A percentile compares a stretch with the other conserved stretches of the same genome.
Evolutionary conservation across 2,113 vertebrate genomes (phyloP).

Genomic region (Saimiri boliviensis): DNA sequence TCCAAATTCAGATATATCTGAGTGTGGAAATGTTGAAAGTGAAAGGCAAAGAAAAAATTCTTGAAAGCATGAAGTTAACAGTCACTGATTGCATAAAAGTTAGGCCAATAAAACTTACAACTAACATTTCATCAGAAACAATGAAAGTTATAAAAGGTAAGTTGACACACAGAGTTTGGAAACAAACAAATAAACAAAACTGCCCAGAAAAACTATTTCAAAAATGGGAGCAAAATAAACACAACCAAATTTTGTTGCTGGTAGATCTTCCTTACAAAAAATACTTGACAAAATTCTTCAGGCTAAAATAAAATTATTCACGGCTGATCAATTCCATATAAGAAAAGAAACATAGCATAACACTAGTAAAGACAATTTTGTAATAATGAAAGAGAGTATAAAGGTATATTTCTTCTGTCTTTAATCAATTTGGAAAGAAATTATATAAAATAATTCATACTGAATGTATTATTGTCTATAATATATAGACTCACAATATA

Average conservation of each 20-base stretch:
- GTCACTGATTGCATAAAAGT: neutral
- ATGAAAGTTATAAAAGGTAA: neutral
- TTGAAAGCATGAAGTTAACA: neutral
- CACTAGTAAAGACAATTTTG: neutral
- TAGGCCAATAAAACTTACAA: neutral
- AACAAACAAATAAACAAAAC: neutral
- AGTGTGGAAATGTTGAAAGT: no score
- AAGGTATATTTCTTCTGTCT: neutral
- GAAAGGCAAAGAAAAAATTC: neutral
- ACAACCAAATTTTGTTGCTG: neutral
- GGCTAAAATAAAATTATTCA: neutral
- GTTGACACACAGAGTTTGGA: neutral
- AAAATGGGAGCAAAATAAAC: neutral
- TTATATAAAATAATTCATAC: neutral
- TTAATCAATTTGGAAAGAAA: neutral
- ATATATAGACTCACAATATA: no score
- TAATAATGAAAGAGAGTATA: neutral
- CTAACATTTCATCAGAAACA: neutral
- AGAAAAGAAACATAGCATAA: neutral
- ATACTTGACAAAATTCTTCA: neutral
- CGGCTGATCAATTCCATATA: neutral
- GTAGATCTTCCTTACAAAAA: neutral
- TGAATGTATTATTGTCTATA: no score
- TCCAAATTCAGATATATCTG: neutral
- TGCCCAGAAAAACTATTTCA: neutral